A percentile compares a stretch with the other conserved stretches of the same genome.
Conservation (phyloP, 2,888 invertebrate species). For the Cheilosia vulpina region DNA sequence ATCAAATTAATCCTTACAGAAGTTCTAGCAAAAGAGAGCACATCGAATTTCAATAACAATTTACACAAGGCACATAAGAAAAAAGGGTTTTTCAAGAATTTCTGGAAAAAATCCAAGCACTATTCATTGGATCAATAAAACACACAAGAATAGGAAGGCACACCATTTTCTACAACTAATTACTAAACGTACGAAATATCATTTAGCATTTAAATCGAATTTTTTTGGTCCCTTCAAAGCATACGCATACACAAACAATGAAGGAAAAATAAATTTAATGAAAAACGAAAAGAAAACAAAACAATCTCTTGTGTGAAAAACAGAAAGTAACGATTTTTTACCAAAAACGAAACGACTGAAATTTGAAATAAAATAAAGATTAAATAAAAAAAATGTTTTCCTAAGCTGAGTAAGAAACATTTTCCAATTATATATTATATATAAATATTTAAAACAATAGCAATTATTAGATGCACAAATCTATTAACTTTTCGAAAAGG, state of each 20-base stretch:
- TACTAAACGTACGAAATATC: constrained; percentile 67
- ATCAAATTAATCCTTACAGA: constrained; percentile 41
- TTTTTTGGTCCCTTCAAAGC: constrained; percentile 44
- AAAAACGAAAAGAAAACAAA: constrained; percentile 28
- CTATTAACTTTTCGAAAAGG: constrained; percentile 58
- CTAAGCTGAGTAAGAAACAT: constrained; percentile 45
- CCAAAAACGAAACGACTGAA: constrained; percentile 69
- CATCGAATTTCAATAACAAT: constrained; percentile 79
- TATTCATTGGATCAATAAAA: constrained; percentile 92
- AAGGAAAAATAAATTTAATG: constrained; percentile 17
- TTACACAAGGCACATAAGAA: constrained; percentile 87
- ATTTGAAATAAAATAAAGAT: constrained; percentile 49
- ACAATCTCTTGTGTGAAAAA: constrained; percentile 48
- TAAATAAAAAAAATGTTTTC: constrained; percentile 52
- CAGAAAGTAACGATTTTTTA: constrained; percentile 68
- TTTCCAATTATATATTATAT: constrained; percentile 40
- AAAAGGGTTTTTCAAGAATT: constrained; percentile 94
- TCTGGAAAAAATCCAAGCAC: constrained; percentile 94
- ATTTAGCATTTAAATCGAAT: constrained; percentile 62
- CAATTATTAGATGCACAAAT: constrained; percentile 73
- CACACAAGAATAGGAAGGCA: constrained; percentile 16
- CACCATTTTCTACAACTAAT: constrained; percentile 60
- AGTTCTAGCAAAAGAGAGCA: constrained; percentile 77
- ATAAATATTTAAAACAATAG: constrained; percentile 64
- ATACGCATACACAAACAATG: constrained; percentile 21